Conservation (phyloP, 2,113 vertebrate species). For the Triplophysa dalaica region DNA sequence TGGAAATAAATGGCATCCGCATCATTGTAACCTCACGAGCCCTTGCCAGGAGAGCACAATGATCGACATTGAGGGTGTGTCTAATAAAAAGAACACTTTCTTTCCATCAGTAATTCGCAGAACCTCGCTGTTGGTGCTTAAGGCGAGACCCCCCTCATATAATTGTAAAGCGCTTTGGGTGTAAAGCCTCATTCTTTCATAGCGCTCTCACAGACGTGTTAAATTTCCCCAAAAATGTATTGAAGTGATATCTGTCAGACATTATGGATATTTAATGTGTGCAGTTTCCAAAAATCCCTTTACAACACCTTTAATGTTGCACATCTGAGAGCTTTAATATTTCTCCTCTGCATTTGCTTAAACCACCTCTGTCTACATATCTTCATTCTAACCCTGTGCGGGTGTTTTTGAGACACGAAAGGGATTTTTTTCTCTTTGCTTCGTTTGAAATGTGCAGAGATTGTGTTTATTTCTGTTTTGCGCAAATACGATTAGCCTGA, state of each 20-base stretch:
- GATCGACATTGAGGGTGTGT: too few relatives aligned
- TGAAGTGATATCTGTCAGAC: background rate
- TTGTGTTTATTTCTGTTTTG: constrained; percentile 54
- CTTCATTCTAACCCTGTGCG: background rate
- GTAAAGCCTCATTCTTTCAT: too few relatives aligned
- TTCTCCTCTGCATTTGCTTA: background rate
- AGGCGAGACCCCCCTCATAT: too few relatives aligned
- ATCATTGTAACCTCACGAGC: too few relatives aligned
- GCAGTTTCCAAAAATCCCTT: background rate
- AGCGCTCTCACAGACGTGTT: background rate
- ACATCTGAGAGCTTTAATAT: background rate
- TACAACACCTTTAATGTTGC: background rate
- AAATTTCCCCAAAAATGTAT: background rate
- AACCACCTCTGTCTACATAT: background rate
- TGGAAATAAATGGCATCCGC: too few relatives aligned
- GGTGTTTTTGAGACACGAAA: constrained; percentile 37
- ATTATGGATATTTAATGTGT: too few relatives aligned
- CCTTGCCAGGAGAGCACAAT: too few relatives aligned
- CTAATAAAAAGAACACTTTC: too few relatives aligned
- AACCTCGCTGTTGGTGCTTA: too few relatives aligned
- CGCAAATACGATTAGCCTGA: constrained; percentile 46
- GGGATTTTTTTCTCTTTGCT: constrained; percentile 46
- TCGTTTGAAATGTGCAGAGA: constrained; percentile 43
- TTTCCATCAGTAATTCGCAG: too few relatives aligned
- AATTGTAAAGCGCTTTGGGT: too few relatives aligned